These are phyloP conservation scores for Benitochromis conjunctus DNA, from an alignment of 2,113 vertebrate species.

Conservation along the genomic window DNA sequence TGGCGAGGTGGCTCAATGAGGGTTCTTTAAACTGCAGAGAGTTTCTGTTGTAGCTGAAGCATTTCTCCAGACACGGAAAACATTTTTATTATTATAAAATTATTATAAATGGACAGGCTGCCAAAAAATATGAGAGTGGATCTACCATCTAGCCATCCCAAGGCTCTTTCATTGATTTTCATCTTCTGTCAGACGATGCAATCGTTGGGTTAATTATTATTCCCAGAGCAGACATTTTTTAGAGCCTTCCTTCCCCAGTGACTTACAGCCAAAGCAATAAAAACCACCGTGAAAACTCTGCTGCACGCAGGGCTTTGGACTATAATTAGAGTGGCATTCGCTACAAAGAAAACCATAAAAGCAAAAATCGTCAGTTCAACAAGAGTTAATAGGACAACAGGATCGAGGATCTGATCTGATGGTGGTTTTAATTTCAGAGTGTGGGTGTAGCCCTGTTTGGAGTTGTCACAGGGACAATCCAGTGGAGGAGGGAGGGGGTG, in stretches of 20 bases:
- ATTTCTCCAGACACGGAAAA: constrained; percentile 11
- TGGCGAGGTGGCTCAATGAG: background rate
- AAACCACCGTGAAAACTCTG: constrained; percentile 5
- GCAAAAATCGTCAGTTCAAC: constrained; percentile 18
- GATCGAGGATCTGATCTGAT: constrained; percentile 9
- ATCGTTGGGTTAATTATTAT: background rate
- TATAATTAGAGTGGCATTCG: constrained; percentile 8
- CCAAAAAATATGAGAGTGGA: background rate
- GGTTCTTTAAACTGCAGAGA: background rate
- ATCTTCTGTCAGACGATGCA: background rate
- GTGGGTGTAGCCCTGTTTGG: constrained; percentile 5
- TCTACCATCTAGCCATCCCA: background rate
- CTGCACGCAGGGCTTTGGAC: background rate
- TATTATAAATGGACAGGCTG: background rate
- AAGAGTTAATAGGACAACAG: constrained; percentile 30
- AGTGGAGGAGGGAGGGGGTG: constrained; percentile 25
- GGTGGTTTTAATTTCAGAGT: constrained; percentile 45
- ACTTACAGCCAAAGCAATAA: constrained; percentile 5
- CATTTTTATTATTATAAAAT: background rate
- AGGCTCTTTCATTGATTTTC: background rate
- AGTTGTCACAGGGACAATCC: constrained; percentile 36
- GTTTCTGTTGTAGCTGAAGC: background rate
- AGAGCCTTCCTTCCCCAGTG: background rate
- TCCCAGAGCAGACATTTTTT: background rate
- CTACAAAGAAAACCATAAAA: constrained; percentile 43